phyloP scores from a whole-genome alignment of 2,113 vertebrate species.

The Tetrax tetrax region DNA sequence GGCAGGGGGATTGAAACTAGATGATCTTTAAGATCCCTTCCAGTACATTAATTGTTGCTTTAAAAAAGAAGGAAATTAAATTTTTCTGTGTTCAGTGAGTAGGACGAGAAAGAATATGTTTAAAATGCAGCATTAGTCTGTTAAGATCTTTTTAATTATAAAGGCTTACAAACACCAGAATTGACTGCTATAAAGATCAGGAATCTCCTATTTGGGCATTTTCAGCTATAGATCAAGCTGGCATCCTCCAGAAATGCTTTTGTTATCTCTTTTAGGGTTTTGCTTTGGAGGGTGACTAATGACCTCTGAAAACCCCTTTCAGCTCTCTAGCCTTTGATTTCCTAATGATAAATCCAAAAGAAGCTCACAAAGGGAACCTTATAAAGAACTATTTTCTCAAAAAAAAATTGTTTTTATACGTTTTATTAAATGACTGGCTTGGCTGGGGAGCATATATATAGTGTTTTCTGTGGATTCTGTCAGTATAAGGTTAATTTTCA shows the following conservation, averaged over 20 bases:
- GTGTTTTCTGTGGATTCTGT: background rate
- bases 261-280: background rate
- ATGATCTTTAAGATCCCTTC: too few species aligned
- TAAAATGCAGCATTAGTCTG: background rate
- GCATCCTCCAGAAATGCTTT: background rate
- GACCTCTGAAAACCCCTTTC: background rate
- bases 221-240: background rate
- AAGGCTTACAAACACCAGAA: rapidly evolving
- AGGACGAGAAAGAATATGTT: background rate
- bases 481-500: background rate
- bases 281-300: background rate
- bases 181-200: background rate
- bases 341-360: background rate
- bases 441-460: background rate
- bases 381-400: background rate
- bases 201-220: background rate
- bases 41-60: background rate
- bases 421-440: background rate
- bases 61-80: background rate
- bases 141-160: background rate
- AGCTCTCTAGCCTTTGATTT: background rate
- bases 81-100: background rate
- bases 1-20: too few species aligned
- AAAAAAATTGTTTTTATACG: background rate
- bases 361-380: background rate